These are phyloP conservation scores for Numida meleagris DNA, from an alignment of 2,113 vertebrate species.

Conservation along the genomic window DNA sequence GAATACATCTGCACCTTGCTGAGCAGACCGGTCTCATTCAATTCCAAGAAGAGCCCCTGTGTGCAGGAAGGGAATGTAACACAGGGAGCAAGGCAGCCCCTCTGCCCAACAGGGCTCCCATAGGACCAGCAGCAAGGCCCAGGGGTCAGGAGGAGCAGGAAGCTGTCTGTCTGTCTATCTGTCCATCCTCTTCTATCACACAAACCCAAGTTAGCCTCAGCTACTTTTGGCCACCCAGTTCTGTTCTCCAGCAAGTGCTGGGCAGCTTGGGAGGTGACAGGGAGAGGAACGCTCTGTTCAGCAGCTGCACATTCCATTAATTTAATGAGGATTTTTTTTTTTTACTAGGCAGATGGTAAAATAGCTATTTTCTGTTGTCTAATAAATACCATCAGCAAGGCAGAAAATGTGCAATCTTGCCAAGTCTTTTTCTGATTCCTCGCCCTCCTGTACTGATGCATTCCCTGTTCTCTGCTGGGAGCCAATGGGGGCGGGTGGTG, in stretches of 20 bases:
- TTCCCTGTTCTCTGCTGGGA: slow-evolving; percentile 3
- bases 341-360: slow-evolving; percentile 71
- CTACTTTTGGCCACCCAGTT: not conserved
- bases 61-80: accelerated
- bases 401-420: slow-evolving; percentile 67
- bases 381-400: slow-evolving; percentile 74
- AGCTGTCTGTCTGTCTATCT: not conserved
- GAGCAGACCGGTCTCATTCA: not conserved
- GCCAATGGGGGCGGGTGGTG: not conserved
- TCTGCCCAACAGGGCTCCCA: not conserved
- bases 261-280: not conserved
- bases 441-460: not conserved
- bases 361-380: slow-evolving; percentile 76
- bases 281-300: slow-evolving; percentile 62
- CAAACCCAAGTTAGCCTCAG: accelerated
- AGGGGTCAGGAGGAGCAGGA: not conserved
- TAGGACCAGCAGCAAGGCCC: not conserved
- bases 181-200: not conserved
- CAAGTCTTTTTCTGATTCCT: slow-evolving; percentile 59
- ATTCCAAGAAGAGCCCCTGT: not conserved
- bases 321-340: slow-evolving; percentile 63
- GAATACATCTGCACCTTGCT: not conserved
- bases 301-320: slow-evolving; percentile 74
- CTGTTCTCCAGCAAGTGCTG: not conserved
- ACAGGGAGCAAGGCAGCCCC: accelerated